Evolutionary conservation across 1,140 invertebrate genomes (phyloP).

Genomic region (Drosophila azteca): DNA sequence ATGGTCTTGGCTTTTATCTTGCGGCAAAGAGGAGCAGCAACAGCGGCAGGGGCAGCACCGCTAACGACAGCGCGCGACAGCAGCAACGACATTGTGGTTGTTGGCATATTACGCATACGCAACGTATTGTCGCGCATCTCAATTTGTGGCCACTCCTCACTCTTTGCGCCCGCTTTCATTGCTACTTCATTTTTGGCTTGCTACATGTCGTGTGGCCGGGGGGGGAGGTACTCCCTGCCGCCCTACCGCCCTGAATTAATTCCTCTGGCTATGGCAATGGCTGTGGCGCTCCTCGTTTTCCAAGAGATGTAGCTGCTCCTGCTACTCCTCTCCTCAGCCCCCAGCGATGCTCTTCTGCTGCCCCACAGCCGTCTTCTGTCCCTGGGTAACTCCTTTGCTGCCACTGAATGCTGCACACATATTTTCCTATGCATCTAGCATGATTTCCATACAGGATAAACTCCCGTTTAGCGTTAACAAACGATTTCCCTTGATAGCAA

Average conservation of each 20-base stretch:
- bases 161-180: not conserved
- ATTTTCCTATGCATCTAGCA: too few species aligned
- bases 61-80: conserved; percentile 27
- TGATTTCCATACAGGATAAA: too few species aligned
- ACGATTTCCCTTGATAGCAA: not conserved
- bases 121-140: conserved; percentile 65
- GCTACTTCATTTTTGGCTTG: conserved; percentile 33
- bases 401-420: too few species aligned
- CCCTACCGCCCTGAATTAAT: conserved; percentile 27
- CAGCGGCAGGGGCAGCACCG: conserved; percentile 7
- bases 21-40: conserved; percentile 16
- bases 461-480: not conserved
- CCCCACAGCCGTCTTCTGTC: too few species aligned
- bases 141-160: conserved; percentile 25
- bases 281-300: too few species aligned
- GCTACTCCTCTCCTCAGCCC: too few species aligned
- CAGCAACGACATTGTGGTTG: conserved; percentile 15
- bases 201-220: conserved; percentile 26
- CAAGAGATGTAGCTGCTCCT: too few species aligned
- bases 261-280: conserved; percentile 9
- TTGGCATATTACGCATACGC: conserved; percentile 68
- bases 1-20: conserved; percentile 35
- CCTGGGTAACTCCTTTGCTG: too few species aligned
- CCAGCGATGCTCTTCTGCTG: too few species aligned
- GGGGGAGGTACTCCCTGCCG: not conserved